Base-by-base conservation (phyloP, 1,140 invertebrate genomes). In the Hermetia illucens region DNA sequence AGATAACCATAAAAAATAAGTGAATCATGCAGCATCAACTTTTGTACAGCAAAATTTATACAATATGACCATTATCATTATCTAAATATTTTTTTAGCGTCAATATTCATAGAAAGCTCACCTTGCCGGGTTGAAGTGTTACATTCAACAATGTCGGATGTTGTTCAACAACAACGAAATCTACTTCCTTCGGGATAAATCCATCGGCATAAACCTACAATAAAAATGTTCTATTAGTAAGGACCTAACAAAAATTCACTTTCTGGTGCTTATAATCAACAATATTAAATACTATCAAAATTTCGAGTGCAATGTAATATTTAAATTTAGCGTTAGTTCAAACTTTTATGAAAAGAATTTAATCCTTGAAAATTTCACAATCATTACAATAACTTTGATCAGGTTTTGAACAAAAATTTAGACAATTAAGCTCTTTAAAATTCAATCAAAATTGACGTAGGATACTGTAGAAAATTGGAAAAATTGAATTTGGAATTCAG, bases 91-190 rank as follows among this genome's bases (percentile, higher is more conserved):
- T n/a, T n/a, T n/a, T n/a, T n/a, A n/a, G n/a, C n/a, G n/a, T n/a
- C n/a, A n/a, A n/a, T n/a, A n/a, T n/a, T n/a, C n/a, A n/a, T n/a
- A n/a, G n/a, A n/a, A n/a, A n/a, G n/a, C n/a, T 65, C 75, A 89
- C 85, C 70, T 83, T 82, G n/a, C 77, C 71, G 10, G 75, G 72
- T 47, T 77, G 72, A 43, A 91, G 58, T 5, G 86, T 90, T 15
- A 91, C 72, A 61, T 90, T 90, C 21, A 90, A 65, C 27, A 81
- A 61, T 3, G 85, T 90, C 6, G 86, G 84, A 62, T 86, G 80
- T 46, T 77, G 72, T 22, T 88, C 82, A n/a, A 81, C 74, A 4
- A 91, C 82, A 55, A 80, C 77, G 55, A 92, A 88, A 52, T 89
- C 82, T 20, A 86, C 65, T 57, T 90, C 84, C 43, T 74, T 69